Evolutionary conservation across 1,140 invertebrate species (phyloP), one percentile per base, ranked within the genome.

Genomic region (Aphidius gifuensis): DNA sequence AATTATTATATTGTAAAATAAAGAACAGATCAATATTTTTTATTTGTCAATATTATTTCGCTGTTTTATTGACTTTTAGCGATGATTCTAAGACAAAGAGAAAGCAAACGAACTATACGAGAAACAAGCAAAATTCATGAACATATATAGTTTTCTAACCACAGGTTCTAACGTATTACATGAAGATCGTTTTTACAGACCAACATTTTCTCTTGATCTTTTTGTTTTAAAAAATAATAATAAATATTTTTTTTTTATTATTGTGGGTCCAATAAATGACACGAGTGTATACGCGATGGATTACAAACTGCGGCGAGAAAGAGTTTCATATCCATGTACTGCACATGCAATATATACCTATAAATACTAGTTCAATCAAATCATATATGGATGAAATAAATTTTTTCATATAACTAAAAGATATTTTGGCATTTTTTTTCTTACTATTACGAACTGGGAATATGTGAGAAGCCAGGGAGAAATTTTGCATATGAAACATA

Each of bases 121-220:
- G 39, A 43, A 2, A 9, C 38, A 23, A 32, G 43, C 40, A 43
- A 23, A 46, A 46, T 9, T 46, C 49, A 47, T 39, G 46, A 50
- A 50, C 46, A 32, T 32, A 32, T 32, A 32, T 32, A 32, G 23
- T 32, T 32, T 1, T 32, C 5, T 40, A 58, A 73, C 71, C 71
- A 60, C 71, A 72, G 57, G 64, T 63, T 72, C 54, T 71, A 72
- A 73, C 66, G 48, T 69, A 70, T 72, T 70, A 65, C 70, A 50
- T 57, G 64, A 60, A 65, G 66, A 70, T 73, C 68, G 69, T 58
- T 65, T 67, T 66, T 71, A 64, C 68, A 64, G 58, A 51, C 57
- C 53, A 54, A 50, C 23, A 32, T 32, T 32, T 32, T 65, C 69
- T 64, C 55, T 42, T 60, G 62, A 60, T 59, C 44, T 51, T 39